Conservation (phyloP, 2,797 vertebrate genomes). For the Todus mexicanus region DNA sequence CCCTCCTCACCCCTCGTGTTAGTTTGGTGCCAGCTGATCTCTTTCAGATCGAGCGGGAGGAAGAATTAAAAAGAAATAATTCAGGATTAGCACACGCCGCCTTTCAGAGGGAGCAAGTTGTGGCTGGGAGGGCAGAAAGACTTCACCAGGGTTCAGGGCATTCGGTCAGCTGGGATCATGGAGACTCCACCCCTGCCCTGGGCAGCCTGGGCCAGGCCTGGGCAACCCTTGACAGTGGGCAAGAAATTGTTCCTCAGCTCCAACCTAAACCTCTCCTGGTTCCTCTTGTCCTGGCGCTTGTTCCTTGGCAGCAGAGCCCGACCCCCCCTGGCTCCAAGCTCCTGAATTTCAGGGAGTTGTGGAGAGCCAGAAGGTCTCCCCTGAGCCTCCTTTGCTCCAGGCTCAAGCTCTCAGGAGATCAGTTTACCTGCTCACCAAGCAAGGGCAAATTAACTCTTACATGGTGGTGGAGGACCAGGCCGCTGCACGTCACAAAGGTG, state of each 20-base stretch:
- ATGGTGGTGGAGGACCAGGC: accelerated
- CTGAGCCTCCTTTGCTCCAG: background rate
- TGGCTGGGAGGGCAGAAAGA: background rate
- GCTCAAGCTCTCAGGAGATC: background rate
- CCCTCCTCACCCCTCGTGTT: background rate
- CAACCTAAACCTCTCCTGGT: too few species aligned
- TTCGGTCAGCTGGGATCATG: too few species aligned
- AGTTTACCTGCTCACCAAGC: background rate
- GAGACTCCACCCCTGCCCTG: too few species aligned
- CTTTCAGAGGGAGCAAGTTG: background rate
- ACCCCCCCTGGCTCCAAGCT: too few species aligned
- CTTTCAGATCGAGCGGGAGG: background rate
- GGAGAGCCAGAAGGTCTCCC: too few species aligned
- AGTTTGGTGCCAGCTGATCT: background rate
- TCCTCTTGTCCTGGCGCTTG: too few species aligned
- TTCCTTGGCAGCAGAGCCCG: too few species aligned
- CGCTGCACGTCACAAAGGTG: background rate
- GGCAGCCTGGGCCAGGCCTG: too few species aligned
- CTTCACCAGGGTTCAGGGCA: background rate
- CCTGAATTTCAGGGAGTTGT: too few species aligned
- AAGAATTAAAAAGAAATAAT: accelerated
- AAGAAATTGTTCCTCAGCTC: too few species aligned
- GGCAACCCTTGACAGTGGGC: too few species aligned
- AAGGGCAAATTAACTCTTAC: background rate
- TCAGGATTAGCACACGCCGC: background rate